phyloP scores from a whole-genome alignment of 2,113 vertebrate genomes.

The Corvus hawaiiensis region DNA sequence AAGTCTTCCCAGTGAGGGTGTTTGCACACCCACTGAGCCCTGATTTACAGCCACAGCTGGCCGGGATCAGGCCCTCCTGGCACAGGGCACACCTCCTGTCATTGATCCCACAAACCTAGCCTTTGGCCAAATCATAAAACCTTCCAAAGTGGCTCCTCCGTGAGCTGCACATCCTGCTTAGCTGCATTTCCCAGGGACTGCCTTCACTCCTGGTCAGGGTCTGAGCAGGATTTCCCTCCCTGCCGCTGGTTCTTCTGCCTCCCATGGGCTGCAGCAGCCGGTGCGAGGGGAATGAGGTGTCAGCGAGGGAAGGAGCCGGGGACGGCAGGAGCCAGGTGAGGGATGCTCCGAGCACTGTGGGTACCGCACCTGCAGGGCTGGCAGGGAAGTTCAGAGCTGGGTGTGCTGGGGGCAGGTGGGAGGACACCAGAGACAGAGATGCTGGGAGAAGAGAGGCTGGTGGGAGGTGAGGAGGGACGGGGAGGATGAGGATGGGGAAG shows the following conservation, averaged over 20 bases:
- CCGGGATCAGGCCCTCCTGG: background rate
- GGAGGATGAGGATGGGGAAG: background rate
- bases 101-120: background rate
- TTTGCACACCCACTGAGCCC: background rate
- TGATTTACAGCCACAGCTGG: background rate
- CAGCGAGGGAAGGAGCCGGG: background rate
- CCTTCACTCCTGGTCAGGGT: background rate
- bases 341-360: rapidly evolving
- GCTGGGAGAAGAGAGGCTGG: background rate
- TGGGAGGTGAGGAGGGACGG: background rate
- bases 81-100: background rate
- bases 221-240: background rate
- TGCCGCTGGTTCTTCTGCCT: background rate
- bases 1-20: background rate
- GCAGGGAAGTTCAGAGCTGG: background rate
- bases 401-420: rapidly evolving
- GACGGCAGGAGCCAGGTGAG: background rate
- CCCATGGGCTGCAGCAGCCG: background rate
- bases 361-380: background rate
- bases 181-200: background rate
- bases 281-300: rapidly evolving
- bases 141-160: background rate
- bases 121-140: background rate
- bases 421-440: background rate
- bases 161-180: background rate